phyloP scores from a whole-genome alignment of 2,113 vertebrate genomes.

The Rhea pennata region DNA sequence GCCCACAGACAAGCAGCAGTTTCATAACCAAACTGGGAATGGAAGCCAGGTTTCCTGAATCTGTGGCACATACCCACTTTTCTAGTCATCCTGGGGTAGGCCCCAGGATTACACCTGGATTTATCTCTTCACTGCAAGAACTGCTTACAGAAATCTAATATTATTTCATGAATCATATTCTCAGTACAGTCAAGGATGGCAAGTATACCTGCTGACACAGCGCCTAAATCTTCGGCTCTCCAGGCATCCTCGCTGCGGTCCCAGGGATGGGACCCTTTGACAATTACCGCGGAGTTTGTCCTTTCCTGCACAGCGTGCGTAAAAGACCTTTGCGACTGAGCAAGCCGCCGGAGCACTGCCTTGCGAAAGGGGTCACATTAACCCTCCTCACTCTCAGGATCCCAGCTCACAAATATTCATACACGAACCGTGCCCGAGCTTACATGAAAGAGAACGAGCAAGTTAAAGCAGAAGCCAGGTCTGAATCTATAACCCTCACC shows the following conservation, averaged over 20 bases:
- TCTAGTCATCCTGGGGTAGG: neutral
- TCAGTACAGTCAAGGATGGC: neutral
- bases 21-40: neutral
- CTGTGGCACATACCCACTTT: neutral
- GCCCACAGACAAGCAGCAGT: neutral
- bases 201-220: neutral
- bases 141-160: neutral
- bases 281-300: neutral
- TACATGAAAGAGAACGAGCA: neutral
- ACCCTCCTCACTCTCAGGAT: neutral
- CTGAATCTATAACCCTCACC: neutral
- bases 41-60: neutral
- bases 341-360: neutral
- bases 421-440: neutral
- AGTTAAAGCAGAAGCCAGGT: neutral
- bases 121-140: neutral
- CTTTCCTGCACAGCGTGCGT: rapidly evolving
- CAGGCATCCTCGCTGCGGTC: neutral
- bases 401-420: neutral
- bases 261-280: neutral
- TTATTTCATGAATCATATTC: neutral
- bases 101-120: neutral
- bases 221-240: neutral
- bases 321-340: neutral
- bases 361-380: neutral